Base-by-base conservation (phyloP, 2,797 vertebrate species). In the Coregonus sp. region DNA sequence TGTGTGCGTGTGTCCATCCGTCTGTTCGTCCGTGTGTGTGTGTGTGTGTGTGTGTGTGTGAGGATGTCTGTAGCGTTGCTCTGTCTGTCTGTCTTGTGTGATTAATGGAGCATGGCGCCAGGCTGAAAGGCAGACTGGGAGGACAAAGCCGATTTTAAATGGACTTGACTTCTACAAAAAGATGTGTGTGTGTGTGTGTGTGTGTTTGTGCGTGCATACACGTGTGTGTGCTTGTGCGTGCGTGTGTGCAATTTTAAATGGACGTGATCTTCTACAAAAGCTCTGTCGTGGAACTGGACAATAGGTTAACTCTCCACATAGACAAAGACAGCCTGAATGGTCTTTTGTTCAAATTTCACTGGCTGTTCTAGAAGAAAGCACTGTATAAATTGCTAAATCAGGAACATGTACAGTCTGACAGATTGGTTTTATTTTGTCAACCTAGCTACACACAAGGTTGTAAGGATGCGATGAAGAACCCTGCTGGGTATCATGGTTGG, bases 81-180 rank as follows among this genome's bases (percentile, higher is more conserved):
- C 74, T 68, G 52, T 37, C 75, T 89, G 88, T 89, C 86, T 82
- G 83, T 86, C 85, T 75, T 68, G 50, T 37, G 76, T 89, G 88
- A 91, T 88, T 89, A 88, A 89, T 90, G 82, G 74, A 73, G 80
- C 78, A 78, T 56, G 73, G 77, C 70, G 16, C 82, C 75, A 16
- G 73, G 52, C 73, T 85, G 86, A 89, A 87, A 88, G 84, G 84
- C 81, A 70, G 71, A 59, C 79, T 65, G 63, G 0, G 76, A 75
- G 89, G 76, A 90, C 88, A 90, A 90, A 86, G 68, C 73, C 63
- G 75, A 76, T 82, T 89, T 86, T 85, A 87, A 87, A 86, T 81
- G 86, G 87, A 86, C 85, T 79, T 88, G 87, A 84, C 82, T 86
- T 66, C 69, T 47, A 47, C 40, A 47, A 9, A 47, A 47, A 47